Conservation (phyloP, 2,113 vertebrate species). For the Melanerpes formicivorus region DNA sequence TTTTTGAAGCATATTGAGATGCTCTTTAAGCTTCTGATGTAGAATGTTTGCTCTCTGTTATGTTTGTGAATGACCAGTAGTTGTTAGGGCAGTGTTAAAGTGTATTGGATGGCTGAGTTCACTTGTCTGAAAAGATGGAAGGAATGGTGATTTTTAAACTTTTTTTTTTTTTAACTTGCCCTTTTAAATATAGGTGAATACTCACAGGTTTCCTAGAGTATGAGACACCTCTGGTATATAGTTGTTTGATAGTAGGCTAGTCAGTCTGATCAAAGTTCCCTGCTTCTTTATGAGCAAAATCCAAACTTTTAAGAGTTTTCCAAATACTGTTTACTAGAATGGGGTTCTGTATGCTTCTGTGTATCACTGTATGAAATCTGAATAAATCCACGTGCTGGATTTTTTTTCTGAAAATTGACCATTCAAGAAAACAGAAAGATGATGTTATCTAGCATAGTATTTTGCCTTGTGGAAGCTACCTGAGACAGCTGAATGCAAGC, state of each 20-base stretch:
- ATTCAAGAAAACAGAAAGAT: not conserved
- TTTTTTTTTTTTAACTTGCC: not conserved
- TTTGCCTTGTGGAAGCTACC: not conserved
- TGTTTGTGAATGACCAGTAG: not conserved
- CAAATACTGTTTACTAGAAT: not conserved
- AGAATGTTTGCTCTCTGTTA: not conserved
- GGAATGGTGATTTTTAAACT: too few relatives aligned
- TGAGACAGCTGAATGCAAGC: not conserved
- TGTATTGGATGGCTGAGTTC: not conserved
- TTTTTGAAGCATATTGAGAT: not conserved
- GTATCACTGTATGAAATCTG: not conserved
- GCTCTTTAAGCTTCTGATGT: not conserved
- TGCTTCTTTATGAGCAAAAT: not conserved
- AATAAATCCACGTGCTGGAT: not conserved
- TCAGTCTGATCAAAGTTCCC: not conserved
- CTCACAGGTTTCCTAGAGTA: not conserved
- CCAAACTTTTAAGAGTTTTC: not conserved
- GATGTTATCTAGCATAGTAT: not conserved
- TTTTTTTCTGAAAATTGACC: not conserved
- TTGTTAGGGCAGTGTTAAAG: not conserved
- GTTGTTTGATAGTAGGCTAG: rapidly evolving
- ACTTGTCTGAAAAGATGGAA: not conserved
- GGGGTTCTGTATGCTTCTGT: not conserved
- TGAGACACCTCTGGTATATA: not conserved
- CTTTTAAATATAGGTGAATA: not conserved